phyloP scores from a whole-genome alignment of 37 sponge, comb jelly and placozoan genomes.

The Spongilla lacustris region DNA sequence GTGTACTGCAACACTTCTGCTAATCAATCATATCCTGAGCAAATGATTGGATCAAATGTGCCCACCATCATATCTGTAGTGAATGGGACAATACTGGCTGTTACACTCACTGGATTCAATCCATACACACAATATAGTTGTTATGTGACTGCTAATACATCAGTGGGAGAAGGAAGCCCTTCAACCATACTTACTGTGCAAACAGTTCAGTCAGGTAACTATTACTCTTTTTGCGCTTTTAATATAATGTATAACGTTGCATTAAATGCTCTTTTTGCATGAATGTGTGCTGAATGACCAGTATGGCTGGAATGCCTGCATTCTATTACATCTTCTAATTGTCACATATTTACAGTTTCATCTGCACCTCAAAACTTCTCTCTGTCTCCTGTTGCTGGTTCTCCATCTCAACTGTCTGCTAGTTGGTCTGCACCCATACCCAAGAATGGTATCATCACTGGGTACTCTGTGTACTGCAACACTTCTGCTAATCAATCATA shows the following conservation, averaged over 20 bases:
- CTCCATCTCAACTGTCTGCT: neutral
- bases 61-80: neutral
- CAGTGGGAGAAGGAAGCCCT: neutral
- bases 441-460: neutral
- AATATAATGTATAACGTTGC: too few relatives aligned
- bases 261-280: too few relatives aligned
- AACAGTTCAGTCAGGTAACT: neutral
- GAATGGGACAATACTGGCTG: neutral
- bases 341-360: neutral
- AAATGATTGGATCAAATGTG: neutral
- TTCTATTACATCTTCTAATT: too few relatives aligned
- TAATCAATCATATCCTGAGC: neutral
- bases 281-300: too few relatives aligned
- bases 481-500: neutral
- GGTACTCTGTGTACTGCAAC: neutral
- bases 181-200: neutral
- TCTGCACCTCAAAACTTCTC: neutral
- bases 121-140: conserved; percentile 1
- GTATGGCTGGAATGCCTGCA: too few relatives aligned
- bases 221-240: too few relatives aligned
- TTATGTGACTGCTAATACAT: neutral
- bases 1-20: neutral
- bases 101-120: neutral
- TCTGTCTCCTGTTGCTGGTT: conserved; percentile 1
- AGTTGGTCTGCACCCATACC: neutral